Conservation (phyloP, 2,888 invertebrate genomes). For the Agelastica alni region DNA sequence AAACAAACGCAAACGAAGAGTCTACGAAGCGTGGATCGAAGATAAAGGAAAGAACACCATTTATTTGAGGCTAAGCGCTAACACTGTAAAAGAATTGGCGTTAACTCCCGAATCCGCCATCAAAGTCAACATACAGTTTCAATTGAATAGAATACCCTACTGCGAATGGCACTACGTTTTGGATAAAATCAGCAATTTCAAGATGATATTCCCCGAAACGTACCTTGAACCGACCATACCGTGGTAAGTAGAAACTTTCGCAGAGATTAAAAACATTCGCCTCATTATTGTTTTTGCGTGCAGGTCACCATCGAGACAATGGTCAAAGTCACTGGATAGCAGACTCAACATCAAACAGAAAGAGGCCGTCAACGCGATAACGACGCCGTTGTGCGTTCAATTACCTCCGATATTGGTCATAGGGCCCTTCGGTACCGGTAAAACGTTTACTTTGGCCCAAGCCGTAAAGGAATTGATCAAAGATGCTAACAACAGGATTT, state of each 20-base stretch:
- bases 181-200: conserved; percentile 72
- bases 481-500: conserved; percentile 68
- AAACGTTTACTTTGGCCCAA: conserved; percentile 79
- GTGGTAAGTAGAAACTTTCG: conserved; percentile 55
- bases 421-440: conserved; percentile 84
- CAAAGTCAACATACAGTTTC: conserved; percentile 77
- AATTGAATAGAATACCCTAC: conserved; percentile 76
- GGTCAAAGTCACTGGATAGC: conserved; percentile 66
- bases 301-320: conserved; percentile 66
- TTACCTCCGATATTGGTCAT: conserved; percentile 75
- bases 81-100: conserved; percentile 31
- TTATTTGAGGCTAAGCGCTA: conserved; percentile 63
- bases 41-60: conserved; percentile 81
- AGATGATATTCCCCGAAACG: conserved; percentile 68
- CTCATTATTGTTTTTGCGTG: too few relatives aligned
- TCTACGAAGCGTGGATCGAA: conserved; percentile 73
- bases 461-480: conserved; percentile 70
- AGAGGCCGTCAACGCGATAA: conserved; percentile 78
- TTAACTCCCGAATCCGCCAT: conserved; percentile 64
- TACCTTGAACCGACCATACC: conserved; percentile 67
- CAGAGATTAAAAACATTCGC: too few relatives aligned
- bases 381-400: conserved; percentile 64
- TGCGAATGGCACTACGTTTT: conserved; percentile 86
- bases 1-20: conserved; percentile 54
- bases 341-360: conserved; percentile 77